Base-by-base conservation (phyloP, 1,140 invertebrate genomes). In the Bombus huntii region DNA sequence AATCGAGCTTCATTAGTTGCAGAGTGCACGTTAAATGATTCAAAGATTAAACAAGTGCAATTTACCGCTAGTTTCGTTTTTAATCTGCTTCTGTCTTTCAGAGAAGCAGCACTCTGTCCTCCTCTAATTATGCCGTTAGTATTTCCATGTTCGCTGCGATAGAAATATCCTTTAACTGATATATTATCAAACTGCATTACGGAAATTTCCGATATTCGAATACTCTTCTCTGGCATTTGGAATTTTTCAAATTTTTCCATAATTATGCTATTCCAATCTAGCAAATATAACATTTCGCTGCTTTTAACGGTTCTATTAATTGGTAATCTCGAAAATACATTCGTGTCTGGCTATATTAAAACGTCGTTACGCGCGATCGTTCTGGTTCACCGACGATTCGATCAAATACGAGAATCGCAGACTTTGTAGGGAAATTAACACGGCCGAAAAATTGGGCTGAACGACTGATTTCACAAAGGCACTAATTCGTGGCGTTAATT, bases 391-490 rank as follows among this genome's bases (percentile, higher is more conserved):
- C 31, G 72, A 34, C 12, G 59, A 31, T 44, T 25, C 59, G n/a
- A 65, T 78, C 25, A 65, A 65, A 42, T 15, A 31, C 3, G 28
- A 78, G 42, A 78, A 57, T 53, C 47, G 31, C 42, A 25, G 42
- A 42, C 44, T 47, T 57, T 57, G 34, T 28, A 28, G 25, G 31
- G 22, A 37, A 18, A 75, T 75, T 75, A 75, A 75, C 39, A 9
- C 47, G 3, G 47, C 28, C 5, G 73, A 75, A 57, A 75, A 75
- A 78, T 66, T 78, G n/a, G 37, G 9, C 75, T 10, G 28, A 77
- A 62, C 57, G 57, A 39, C 15, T 42, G 57, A 42, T 77, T 77
- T 77, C 37, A 77, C 75, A 77, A 77, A 77, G 57, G 57, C 34
- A 22, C 28, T 62, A 66, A 66, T 13, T 28, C 25, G 13, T 15